Conservation (phyloP, 2,888 invertebrate species). For the Pediacus dermestoides region DNA sequence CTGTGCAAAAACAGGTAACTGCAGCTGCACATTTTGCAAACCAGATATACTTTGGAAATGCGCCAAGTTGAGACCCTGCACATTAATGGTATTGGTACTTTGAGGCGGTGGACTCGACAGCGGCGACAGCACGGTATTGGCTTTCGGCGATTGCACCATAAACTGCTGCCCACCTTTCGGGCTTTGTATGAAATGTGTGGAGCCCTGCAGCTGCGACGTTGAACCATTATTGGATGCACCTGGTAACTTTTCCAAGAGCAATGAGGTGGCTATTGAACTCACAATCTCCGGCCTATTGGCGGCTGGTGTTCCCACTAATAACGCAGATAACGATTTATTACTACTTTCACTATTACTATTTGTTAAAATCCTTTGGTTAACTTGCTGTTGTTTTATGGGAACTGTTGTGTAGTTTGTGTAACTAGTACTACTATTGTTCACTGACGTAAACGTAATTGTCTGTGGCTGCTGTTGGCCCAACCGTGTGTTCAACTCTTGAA, state of each 20-base stretch:
- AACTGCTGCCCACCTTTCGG: conserved; percentile 36
- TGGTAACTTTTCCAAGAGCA: conserved; percentile 54
- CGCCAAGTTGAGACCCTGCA: conserved; percentile 72
- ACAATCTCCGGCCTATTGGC: conserved; percentile 58
- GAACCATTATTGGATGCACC: conserved; percentile 44
- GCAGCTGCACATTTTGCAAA: conserved; percentile 74
- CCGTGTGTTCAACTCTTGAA: conserved; percentile 36
- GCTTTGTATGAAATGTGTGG: conserved; percentile 41
- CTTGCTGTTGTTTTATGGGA: conserved; percentile 42
- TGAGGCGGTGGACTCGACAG: conserved; percentile 56
- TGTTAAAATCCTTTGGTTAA: conserved; percentile 14
- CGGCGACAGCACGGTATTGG: conserved; percentile 52
- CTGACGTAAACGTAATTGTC: conserved; percentile 46
- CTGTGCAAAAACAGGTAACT: conserved; percentile 80
- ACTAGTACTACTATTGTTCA: conserved; percentile 40
- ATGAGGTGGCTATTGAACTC: conserved; percentile 53
- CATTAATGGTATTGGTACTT: conserved; percentile 46
- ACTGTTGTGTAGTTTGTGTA: conserved; percentile 43
- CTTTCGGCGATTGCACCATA: conserved; percentile 38
- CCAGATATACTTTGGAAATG: conserved; percentile 66
- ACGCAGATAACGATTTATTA: conserved; percentile 53
- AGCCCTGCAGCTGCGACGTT: conserved; percentile 2
- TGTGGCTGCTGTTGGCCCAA: conserved; percentile 40
- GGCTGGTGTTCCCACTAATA: conserved; percentile 58
- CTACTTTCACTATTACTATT: conserved; percentile 7